These are phyloP conservation scores for Sebastes nivosus DNA, from an alignment of 2,797 vertebrate genomes.

Conservation along the genomic window DNA sequence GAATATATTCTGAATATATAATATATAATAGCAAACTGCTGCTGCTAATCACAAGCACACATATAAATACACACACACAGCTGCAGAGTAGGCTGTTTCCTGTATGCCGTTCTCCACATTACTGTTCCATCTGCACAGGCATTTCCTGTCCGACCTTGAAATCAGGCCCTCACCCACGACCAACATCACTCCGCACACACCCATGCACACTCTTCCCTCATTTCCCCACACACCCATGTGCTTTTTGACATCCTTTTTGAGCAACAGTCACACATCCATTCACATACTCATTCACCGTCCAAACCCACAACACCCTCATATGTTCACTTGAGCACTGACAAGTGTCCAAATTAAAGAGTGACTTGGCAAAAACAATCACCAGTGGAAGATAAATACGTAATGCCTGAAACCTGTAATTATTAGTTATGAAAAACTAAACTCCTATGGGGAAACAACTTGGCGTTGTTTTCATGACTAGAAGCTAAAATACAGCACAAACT, in stretches of 20 bases:
- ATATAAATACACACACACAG: slow-evolving; percentile 44
- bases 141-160: slow-evolving; percentile 80
- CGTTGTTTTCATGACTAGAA: slow-evolving; percentile 50
- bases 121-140: slow-evolving; percentile 78
- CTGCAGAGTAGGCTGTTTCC: slow-evolving; percentile 77
- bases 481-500: slow-evolving; percentile 41
- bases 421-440: slow-evolving; percentile 41
- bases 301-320: neutral
- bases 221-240: slow-evolving; percentile 27
- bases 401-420: slow-evolving; percentile 35
- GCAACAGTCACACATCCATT: slow-evolving; percentile 7
- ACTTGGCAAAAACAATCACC: slow-evolving; percentile 31
- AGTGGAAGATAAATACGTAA: slow-evolving; percentile 29
- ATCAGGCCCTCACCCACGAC: slow-evolving; percentile 52
- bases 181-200: slow-evolving; percentile 44
- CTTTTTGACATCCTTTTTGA: slow-evolving; percentile 14
- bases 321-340: neutral
- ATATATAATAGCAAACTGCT: neutral
- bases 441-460: slow-evolving; percentile 1
- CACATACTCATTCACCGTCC: neutral
- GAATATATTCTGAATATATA: neutral
- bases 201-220: slow-evolving; percentile 28
- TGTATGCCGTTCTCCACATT: slow-evolving; percentile 75
- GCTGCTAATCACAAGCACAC: neutral
- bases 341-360: slow-evolving; percentile 19